Evolutionary conservation across 1,140 invertebrate species (phyloP).

Genomic region (Parasteatoda tepidariorum): DNA sequence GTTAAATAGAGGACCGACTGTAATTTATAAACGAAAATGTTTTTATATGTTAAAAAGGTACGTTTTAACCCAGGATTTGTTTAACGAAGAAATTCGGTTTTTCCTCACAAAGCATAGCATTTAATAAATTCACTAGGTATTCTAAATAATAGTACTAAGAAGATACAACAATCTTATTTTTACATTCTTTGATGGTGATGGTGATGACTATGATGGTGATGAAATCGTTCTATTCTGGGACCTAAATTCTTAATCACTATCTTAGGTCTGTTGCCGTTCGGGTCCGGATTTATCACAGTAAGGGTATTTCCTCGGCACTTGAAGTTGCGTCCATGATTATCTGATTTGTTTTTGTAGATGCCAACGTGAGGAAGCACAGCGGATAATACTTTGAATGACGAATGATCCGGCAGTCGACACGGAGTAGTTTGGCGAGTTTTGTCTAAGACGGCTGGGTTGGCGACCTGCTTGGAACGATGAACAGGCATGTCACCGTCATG

Average conservation of each 20-base stretch:
- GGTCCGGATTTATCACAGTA: constrained; percentile 50
- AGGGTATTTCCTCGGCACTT: constrained; percentile 41
- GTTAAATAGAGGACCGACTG: no score
- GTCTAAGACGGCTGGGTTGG: constrained; percentile 58
- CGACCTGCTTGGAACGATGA: constrained; percentile 44
- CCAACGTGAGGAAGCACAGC: constrained; percentile 24
- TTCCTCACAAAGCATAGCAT: no score
- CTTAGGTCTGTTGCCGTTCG: constrained; percentile 52
- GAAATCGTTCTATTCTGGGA: constrained; percentile 34
- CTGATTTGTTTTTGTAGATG: constrained; percentile 37
- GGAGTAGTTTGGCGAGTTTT: constrained; percentile 36
- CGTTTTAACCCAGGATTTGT: no score
- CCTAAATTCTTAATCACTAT: constrained; percentile 58
- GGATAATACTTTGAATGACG: constrained; percentile 24
- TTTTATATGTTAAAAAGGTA: no score
- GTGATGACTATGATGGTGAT: constrained; percentile 38
- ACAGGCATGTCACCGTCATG: not conserved
- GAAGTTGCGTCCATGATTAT: constrained; percentile 9
- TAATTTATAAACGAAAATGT: no score
- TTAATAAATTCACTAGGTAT: no score
- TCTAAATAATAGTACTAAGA: no score
- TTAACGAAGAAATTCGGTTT: no score
- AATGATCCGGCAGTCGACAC: constrained; percentile 5
- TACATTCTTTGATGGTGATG: constrained; percentile 55
- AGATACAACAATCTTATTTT: constrained; percentile 14